A percentile compares a stretch with the other conserved stretches of the same genome.
Conservation (phyloP, 2,797 vertebrate genomes). For the Mus minutoides region DNA sequence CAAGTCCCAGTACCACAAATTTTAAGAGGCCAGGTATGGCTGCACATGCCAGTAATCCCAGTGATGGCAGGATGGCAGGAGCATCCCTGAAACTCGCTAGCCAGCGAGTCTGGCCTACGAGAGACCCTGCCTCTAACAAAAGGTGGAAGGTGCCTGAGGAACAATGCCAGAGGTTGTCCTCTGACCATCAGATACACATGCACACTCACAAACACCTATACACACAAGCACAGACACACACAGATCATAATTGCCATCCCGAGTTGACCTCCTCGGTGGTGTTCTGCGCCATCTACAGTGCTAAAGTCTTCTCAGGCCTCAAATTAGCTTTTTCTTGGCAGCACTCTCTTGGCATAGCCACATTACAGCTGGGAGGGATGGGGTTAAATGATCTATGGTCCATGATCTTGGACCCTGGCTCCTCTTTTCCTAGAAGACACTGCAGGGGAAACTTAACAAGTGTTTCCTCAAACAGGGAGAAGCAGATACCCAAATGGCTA, state of each 20-base stretch:
- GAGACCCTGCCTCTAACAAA: neutral
- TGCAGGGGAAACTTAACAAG: neutral
- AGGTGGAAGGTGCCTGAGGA: neutral
- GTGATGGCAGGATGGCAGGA: neutral
- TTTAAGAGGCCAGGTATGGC: neutral
- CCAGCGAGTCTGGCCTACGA: neutral
- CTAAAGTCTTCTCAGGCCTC: neutral
- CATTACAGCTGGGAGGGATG: neutral
- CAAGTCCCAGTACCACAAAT: neutral
- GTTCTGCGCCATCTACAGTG: neutral
- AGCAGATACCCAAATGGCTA: neutral
- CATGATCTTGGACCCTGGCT: neutral
- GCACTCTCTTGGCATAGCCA: rapidly evolving
- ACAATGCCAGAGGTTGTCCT: neutral
- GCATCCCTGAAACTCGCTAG: neutral
- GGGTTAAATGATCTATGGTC: neutral
- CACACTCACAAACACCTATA: neutral
- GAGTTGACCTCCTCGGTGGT: neutral
- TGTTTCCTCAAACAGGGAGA: neutral
- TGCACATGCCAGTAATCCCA: neutral
- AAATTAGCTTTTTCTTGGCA: neutral
- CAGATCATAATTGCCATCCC: neutral
- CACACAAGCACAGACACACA: neutral
- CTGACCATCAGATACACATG: neutral
- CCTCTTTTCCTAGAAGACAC: neutral